phyloP scores from a whole-genome alignment of 2,888 invertebrate genomes.

The Agrochola macilenta region DNA sequence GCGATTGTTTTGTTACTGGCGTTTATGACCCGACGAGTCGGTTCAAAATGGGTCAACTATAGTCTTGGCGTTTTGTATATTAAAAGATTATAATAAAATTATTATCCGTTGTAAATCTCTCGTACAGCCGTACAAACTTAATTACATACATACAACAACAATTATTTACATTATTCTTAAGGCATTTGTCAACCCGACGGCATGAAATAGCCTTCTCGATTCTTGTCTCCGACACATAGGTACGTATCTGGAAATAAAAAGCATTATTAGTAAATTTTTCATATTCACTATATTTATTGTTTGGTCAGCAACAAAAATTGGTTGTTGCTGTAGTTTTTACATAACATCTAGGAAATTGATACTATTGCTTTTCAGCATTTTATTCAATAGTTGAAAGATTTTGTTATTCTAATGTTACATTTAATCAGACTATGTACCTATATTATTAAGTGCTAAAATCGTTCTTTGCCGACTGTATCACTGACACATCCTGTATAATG shows the following conservation, averaged over 20 bases:
- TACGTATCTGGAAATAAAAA: conserved; percentile 35
- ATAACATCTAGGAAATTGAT: no score
- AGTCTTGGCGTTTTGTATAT: conserved; percentile 8
- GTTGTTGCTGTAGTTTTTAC: background rate
- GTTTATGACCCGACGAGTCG: no score
- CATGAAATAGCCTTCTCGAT: conserved; percentile 34
- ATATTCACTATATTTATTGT: no score
- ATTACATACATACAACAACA: conserved; percentile 69
- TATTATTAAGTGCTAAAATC: background rate
- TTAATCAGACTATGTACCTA: no score
- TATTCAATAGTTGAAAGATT: no score
- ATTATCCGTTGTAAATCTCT: conserved; percentile 45
- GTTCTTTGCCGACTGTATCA: background rate
- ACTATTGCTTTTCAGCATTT: no score
- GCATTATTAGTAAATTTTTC: no score
- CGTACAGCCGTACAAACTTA: conserved; percentile 62
- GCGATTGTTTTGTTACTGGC: no score
- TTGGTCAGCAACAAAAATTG: no score
- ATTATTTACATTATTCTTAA: conserved; percentile 78
- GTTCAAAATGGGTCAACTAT: no score
- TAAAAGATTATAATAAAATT: conserved; percentile 45
- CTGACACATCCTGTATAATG: background rate
- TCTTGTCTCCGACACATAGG: conserved; percentile 39
- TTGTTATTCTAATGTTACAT: no score
- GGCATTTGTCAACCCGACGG: conserved; percentile 69